phyloP scores from a whole-genome alignment of 1,140 invertebrate species.

The Bombus turneri region DNA sequence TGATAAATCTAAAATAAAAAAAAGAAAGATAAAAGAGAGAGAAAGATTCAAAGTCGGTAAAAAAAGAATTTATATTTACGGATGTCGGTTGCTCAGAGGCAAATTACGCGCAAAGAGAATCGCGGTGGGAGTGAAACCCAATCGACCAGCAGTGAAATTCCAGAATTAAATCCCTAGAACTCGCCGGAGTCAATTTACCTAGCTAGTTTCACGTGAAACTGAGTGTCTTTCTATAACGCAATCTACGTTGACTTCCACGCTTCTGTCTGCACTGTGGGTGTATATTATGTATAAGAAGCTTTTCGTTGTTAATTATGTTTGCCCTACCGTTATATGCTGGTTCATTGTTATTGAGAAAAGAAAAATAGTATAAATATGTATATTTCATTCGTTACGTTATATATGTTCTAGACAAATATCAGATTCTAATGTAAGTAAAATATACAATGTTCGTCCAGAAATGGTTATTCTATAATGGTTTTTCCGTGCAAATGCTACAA shows the following conservation, averaged over 20 bases:
- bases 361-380: no score
- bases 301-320: conserved; percentile 14
- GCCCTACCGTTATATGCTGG: neutral
- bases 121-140: conserved; percentile 61
- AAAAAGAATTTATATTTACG: conserved; percentile 41
- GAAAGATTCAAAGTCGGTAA: neutral
- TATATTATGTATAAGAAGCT: neutral
- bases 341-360: neutral
- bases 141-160: conserved; percentile 60
- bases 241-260: conserved; percentile 7
- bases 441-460: no score
- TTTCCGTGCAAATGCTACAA: neutral
- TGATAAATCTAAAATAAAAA: neutral
- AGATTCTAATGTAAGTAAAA: neutral
- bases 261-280: neutral
- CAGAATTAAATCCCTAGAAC: conserved; percentile 64
- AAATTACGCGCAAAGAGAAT: conserved; percentile 64
- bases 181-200: conserved; percentile 64
- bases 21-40: neutral
- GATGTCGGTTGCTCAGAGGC: conserved; percentile 32
- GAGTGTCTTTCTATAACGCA: conserved; percentile 55
- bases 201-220: conserved; percentile 59
- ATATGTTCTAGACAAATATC: neutral
- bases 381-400: neutral
- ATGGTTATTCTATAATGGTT: neutral